Conservation (phyloP, 1,140 invertebrate genomes). For the Oncopodura yosiiana region DNA sequence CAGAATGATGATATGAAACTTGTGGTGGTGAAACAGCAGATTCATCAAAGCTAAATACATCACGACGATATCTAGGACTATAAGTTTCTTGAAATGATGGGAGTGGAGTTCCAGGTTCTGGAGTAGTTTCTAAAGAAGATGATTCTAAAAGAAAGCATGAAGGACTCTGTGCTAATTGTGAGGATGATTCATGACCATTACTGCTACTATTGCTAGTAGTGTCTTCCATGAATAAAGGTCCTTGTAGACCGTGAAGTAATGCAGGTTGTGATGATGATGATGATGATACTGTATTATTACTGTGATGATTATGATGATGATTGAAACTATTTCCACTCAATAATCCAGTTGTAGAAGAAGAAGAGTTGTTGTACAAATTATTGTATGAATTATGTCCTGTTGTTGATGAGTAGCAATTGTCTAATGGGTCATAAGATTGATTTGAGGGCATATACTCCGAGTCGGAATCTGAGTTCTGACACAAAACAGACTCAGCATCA, state of each 20-base stretch:
- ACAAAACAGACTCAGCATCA: conserved; percentile 32
- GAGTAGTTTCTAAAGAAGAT: conserved; percentile 31
- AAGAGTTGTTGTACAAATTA: neutral
- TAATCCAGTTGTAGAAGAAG: neutral
- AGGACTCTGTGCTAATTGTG: conserved; percentile 10
- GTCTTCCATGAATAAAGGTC: conserved; percentile 31
- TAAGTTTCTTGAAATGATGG: conserved; percentile 80
- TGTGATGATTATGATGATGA: neutral
- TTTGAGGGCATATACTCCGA: conserved; percentile 27
- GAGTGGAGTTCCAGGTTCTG: conserved; percentile 50
- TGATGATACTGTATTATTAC: too few species aligned
- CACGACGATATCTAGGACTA: conserved; percentile 53
- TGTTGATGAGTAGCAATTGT: conserved; percentile 13
- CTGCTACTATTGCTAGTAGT: conserved; percentile 32
- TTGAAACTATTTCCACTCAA: too few species aligned
- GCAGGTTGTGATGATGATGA: conserved; percentile 14
- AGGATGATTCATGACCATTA: conserved; percentile 22
- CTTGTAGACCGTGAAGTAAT: conserved; percentile 4
- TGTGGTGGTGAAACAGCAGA: conserved; percentile 34
- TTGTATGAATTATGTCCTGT: neutral
- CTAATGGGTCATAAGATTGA: conserved; percentile 13
- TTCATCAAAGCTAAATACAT: conserved; percentile 41
- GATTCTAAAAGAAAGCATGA: conserved; percentile 32
- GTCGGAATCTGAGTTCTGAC: conserved; percentile 29
- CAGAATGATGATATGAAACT: neutral